phyloP scores from a whole-genome alignment of 2,797 vertebrate genomes.

The Phylloscopus collybita region DNA sequence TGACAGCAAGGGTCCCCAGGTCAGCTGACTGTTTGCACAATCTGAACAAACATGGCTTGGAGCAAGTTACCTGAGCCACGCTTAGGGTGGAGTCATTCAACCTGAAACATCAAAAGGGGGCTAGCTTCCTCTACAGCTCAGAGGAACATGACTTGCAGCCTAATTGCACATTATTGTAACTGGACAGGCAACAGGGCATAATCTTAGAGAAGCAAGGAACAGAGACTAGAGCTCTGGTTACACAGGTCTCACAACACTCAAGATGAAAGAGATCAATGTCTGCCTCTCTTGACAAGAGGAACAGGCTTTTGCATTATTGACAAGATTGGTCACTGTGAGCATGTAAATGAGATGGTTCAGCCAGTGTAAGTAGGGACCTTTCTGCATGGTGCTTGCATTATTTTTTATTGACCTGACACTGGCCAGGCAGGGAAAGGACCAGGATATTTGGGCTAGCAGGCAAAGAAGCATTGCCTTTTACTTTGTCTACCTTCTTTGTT shows the following conservation, averaged over 20 bases:
- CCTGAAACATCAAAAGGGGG: constrained; percentile 24
- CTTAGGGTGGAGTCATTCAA: neutral
- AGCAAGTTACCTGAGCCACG: constrained; percentile 7
- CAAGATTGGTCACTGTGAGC: neutral
- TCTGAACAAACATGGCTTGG: neutral
- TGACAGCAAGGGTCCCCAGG: neutral
- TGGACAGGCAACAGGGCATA: neutral
- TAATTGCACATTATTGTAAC: constrained; percentile 22
- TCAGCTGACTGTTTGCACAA: neutral
- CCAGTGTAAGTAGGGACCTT: neutral
- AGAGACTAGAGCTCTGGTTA: constrained; percentile 39
- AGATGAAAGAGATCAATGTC: constrained; percentile 46
- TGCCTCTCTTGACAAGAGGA: constrained; percentile 2
- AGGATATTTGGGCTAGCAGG: neutral
- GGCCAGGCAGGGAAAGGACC: neutral
- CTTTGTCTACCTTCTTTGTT: neutral
- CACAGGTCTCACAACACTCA: neutral
- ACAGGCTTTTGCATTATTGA: constrained; percentile 23
- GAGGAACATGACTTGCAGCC: constrained; percentile 42
- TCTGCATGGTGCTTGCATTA: neutral
- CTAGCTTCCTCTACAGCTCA: neutral
- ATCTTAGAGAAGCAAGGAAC: constrained; percentile 4
- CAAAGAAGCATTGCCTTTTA: neutral
- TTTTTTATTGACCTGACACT: neutral
- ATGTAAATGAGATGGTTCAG: constrained; percentile 18